phyloP scores from a whole-genome alignment of 1,140 invertebrate species.

The Drosophila teissieri region DNA sequence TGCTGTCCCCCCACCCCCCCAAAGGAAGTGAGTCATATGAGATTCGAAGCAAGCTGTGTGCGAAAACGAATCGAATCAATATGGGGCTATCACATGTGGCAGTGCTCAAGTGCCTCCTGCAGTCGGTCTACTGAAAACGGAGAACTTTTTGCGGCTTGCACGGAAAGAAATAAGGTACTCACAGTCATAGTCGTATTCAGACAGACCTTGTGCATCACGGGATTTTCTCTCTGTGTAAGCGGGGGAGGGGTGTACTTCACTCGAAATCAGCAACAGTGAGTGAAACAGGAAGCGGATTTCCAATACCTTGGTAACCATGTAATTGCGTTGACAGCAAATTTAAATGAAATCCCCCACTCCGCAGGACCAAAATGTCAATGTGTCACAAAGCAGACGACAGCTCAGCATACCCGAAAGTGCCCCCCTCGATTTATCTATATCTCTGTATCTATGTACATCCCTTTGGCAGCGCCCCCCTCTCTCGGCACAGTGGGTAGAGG shows the following conservation, averaged over 20 bases:
- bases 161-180: neutral
- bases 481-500: neutral
- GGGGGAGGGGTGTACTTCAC: neutral
- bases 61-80: conserved; percentile 68
- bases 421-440: neutral
- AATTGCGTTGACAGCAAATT: conserved; percentile 83
- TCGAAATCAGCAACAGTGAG: conserved; percentile 22
- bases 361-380: conserved; percentile 62
- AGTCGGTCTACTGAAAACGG: neutral
- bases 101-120: conserved; percentile 38
- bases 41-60: conserved; percentile 36
- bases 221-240: conserved; percentile 3
- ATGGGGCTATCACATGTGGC: conserved; percentile 45
- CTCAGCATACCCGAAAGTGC: conserved; percentile 12
- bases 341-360: conserved; percentile 68
- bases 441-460: neutral
- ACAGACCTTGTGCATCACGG: too few species aligned
- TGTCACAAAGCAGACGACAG: conserved; percentile 77
- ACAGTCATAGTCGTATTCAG: too few species aligned
- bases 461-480: neutral
- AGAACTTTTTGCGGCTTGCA: neutral
- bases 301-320: conserved; percentile 61
- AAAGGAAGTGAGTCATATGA: conserved; percentile 41
- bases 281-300: conserved; percentile 46
- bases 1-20: conserved; percentile 5